These are phyloP conservation scores for Caenorhabditis imperialis DNA, from an alignment of 2,888 invertebrate species.

Conservation along the genomic window DNA sequence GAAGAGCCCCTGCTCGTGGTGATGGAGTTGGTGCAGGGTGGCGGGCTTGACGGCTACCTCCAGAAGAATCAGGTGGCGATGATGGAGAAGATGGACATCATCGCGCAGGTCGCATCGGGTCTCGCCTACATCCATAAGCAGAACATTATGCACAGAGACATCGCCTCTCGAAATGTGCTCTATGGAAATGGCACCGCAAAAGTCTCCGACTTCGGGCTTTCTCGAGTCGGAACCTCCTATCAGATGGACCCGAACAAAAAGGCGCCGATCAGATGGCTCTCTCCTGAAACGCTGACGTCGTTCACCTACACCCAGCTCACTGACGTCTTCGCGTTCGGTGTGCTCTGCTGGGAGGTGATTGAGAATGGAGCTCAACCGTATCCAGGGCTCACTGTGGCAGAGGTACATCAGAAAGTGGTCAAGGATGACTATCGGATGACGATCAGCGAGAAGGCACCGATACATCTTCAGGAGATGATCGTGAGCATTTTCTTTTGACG, in stretches of 20 bases:
- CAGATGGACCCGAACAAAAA: constrained; percentile 58
- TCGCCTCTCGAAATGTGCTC: constrained; percentile 64
- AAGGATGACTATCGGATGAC: constrained; percentile 11
- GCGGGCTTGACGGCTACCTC: constrained; percentile 63
- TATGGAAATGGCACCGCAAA: constrained; percentile 57
- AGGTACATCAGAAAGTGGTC: no score
- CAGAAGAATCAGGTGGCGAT: constrained; percentile 56
- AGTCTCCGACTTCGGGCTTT: constrained; percentile 64
- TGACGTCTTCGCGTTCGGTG: constrained; percentile 61
- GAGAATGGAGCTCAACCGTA: constrained; percentile 64
- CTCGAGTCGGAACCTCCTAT: constrained; percentile 57
- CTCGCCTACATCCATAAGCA: constrained; percentile 59
- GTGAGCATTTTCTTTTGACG: not conserved
- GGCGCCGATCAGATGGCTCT: constrained; percentile 69
- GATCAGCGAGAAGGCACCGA: constrained; percentile 2
- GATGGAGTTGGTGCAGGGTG: constrained; percentile 65
- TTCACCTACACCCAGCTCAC: constrained; percentile 59
- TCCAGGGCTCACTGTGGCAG: constrained; percentile 61
- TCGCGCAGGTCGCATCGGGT: constrained; percentile 58
- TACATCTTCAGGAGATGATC: not conserved
- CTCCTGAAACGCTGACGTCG: constrained; percentile 65
- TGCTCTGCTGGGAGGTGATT: constrained; percentile 60
- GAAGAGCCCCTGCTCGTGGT: constrained; percentile 65
- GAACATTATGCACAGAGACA: constrained; percentile 62
- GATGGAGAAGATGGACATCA: constrained; percentile 54